Percentiles rank a stretch among this genome's conserved stretches.
These are phyloP conservation scores for Trisateles emortualis DNA, from an alignment of 2,888 invertebrate genomes.

Conservation along the genomic window DNA sequence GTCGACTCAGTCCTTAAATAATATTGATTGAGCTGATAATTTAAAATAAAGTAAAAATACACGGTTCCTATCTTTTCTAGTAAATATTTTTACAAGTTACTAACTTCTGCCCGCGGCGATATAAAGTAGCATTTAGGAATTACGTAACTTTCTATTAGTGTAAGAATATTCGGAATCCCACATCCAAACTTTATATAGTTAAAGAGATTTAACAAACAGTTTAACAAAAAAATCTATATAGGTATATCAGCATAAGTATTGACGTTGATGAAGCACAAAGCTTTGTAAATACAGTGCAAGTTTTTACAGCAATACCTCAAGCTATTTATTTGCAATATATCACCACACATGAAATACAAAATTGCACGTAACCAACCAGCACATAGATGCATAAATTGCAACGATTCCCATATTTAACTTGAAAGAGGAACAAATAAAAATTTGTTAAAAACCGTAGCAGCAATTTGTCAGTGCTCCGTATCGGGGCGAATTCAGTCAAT, in stretches of 20 bases:
- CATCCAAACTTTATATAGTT: too few species aligned
- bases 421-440: constrained; percentile 54
- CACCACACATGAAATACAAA: constrained; percentile 20
- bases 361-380: constrained; percentile 26
- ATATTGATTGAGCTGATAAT: too few species aligned
- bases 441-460: constrained; percentile 75
- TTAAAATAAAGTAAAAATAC: too few species aligned
- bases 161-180: too few species aligned
- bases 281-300: background rate
- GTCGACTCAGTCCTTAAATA: too few species aligned
- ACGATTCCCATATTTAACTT: constrained; percentile 39
- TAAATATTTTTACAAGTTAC: too few species aligned
- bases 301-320: background rate
- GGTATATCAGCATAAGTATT: background rate
- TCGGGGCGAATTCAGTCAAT: constrained; percentile 78
- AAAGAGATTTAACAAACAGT: too few species aligned
- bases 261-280: background rate
- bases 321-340: constrained; percentile 29
- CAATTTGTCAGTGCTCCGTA: constrained; percentile 82
- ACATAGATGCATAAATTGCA: constrained; percentile 41
- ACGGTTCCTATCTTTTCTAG: too few species aligned
- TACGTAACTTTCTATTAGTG: too few species aligned
- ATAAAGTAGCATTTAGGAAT: too few species aligned
- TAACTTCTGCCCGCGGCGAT: too few species aligned
- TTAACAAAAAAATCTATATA: too few species aligned